A percentile compares a stretch with the other conserved stretches of the same genome.
phyloP scores from a whole-genome alignment of 2,113 vertebrate genomes.

The Phaethornis superciliosus region DNA sequence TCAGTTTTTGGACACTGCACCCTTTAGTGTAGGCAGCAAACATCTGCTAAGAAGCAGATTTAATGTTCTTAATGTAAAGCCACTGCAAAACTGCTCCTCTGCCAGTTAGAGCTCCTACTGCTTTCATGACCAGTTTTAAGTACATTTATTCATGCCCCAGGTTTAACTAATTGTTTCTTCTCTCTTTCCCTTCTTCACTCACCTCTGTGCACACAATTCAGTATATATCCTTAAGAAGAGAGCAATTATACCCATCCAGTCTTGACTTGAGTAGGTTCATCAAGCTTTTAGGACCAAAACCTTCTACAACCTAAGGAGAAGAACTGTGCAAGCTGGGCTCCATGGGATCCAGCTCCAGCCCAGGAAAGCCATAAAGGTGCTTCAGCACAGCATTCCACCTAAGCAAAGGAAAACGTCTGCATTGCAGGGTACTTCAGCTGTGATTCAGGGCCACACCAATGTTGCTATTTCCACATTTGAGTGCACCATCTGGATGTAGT shows the following conservation, averaged over 20 bases:
- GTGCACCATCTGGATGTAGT: constrained; percentile 35
- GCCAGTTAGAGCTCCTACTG: background rate
- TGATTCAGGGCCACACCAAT: background rate
- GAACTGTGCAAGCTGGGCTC: background rate
- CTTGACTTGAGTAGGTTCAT: background rate
- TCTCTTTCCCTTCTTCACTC: background rate
- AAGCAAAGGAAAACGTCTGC: background rate
- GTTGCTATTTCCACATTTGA: background rate
- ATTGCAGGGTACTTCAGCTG: background rate
- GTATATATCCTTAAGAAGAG: background rate
- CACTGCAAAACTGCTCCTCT: background rate
- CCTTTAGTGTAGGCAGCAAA: background rate
- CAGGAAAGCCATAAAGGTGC: background rate
- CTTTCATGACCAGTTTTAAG: background rate
- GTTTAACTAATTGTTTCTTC: background rate
- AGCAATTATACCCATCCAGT: background rate
- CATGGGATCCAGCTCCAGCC: background rate
- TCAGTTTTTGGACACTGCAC: background rate
- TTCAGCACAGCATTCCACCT: background rate
- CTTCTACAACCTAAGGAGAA: background rate
- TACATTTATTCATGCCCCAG: background rate
- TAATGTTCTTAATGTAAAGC: background rate
- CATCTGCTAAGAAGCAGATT: background rate
- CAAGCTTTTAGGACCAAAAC: background rate
- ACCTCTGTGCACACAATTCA: background rate